Percentiles rank a stretch among this genome's conserved stretches.
Conservation (phyloP, 1,140 invertebrate species). For the Psilanteris sp. region DNA sequence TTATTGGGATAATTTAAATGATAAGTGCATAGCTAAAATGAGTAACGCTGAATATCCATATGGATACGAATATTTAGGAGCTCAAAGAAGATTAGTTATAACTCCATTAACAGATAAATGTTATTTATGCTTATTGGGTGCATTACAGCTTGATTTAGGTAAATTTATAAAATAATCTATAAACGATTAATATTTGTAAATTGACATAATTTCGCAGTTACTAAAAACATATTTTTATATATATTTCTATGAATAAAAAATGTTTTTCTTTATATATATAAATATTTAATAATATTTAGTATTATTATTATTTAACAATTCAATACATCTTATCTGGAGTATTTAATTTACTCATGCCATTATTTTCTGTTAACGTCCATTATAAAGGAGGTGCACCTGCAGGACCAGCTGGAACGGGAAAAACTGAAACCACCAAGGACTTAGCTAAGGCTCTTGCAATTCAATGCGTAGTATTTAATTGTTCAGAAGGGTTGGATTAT, state of each 20-base stretch:
- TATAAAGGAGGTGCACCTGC: slow-evolving; percentile 70
- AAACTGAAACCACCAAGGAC: slow-evolving; percentile 88
- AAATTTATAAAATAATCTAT: no score
- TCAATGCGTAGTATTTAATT: slow-evolving; percentile 96
- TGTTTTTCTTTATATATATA: no score
- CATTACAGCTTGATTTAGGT: slow-evolving; percentile 90
- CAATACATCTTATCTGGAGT: no score
- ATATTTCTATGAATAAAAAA: background rate
- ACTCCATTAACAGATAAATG: slow-evolving; percentile 92
- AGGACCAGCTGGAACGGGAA: slow-evolving; percentile 84
- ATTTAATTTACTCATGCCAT: no score
- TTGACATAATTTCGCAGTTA: no score
- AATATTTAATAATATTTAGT: no score
- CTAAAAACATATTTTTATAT: background rate
- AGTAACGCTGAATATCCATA: slow-evolving; percentile 89
- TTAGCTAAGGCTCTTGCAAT: slow-evolving; percentile 93
- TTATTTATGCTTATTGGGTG: slow-evolving; percentile 92
- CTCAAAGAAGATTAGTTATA: slow-evolving; percentile 88
- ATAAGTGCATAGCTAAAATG: slow-evolving; percentile 89
- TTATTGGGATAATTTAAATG: slow-evolving; percentile 90
- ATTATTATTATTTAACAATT: no score
- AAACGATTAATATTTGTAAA: background rate
- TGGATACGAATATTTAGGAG: slow-evolving; percentile 95
- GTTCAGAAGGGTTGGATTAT: slow-evolving; percentile 95
- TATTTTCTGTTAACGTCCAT: background rate